Percentiles rank a stretch among this genome's conserved stretches.
These are phyloP conservation scores for Drosophila nasuta DNA, from an alignment of 1,140 invertebrate species.

Conservation along the genomic window DNA sequence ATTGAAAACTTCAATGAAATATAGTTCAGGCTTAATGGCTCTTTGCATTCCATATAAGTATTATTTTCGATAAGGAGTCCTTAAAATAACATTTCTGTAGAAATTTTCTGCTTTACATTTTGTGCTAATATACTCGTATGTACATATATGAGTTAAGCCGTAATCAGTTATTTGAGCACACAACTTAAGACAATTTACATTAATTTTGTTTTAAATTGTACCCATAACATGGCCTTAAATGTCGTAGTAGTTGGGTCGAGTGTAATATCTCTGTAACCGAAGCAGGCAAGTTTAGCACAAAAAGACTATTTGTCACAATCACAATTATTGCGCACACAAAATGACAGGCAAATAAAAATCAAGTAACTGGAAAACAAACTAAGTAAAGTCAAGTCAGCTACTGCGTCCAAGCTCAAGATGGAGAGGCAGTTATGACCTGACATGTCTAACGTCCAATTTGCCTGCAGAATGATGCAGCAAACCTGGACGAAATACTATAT, in stretches of 20 bases:
- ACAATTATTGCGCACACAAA: slow-evolving; percentile 73
- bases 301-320: slow-evolving; percentile 79
- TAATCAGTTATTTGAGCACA: slow-evolving; percentile 37
- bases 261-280: not conserved
- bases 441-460: slow-evolving; percentile 33
- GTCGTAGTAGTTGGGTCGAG: slow-evolving; percentile 6
- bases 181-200: slow-evolving; percentile 62
- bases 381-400: slow-evolving; percentile 24
- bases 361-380: slow-evolving; percentile 76
- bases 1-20: too few species aligned
- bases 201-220: slow-evolving; percentile 40
- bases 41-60: too few species aligned
- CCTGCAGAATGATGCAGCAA: slow-evolving; percentile 75
- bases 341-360: slow-evolving; percentile 75
- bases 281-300: slow-evolving; percentile 49
- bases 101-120: not conserved
- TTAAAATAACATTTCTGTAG: too few species aligned
- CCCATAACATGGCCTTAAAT: slow-evolving; percentile 48
- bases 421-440: slow-evolving; percentile 10
- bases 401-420: not conserved
- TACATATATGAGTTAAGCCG: not conserved
- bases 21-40: too few species aligned
- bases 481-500: slow-evolving; percentile 32
- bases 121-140: not conserved
- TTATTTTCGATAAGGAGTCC: too few species aligned